These are phyloP conservation scores for Scaptomyza montana DNA, from an alignment of 1,140 invertebrate species.

Conservation along the genomic window DNA sequence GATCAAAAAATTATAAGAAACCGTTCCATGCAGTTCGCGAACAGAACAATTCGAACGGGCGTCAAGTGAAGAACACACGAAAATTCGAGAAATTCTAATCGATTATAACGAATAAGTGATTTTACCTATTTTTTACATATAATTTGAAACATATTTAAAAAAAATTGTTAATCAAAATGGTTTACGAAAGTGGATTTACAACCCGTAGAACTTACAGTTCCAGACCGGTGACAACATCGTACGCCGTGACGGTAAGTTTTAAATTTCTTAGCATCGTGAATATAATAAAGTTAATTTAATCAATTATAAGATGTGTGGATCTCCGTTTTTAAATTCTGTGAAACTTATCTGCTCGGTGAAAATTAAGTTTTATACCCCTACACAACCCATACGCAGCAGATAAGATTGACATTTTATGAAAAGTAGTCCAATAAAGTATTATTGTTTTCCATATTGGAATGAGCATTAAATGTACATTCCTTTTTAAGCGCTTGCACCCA, in stretches of 20 bases:
- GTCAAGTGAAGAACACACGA: slow-evolving; percentile 81
- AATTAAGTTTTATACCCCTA: neutral
- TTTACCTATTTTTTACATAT: slow-evolving; percentile 43
- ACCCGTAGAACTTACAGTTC: slow-evolving; percentile 91
- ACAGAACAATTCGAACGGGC: slow-evolving; percentile 83
- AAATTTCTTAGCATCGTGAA: slow-evolving; percentile 21
- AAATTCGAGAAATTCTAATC: slow-evolving; percentile 67
- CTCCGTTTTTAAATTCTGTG: slow-evolving; percentile 64
- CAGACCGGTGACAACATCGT: slow-evolving; percentile 89
- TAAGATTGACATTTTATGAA: slow-evolving; percentile 60
- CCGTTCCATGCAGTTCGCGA: slow-evolving; percentile 52
- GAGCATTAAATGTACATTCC: slow-evolving; percentile 28
- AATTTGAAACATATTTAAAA: slow-evolving; percentile 36
- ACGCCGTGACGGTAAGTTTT: slow-evolving; percentile 90
- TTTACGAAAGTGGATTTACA: slow-evolving; percentile 95
- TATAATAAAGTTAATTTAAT: neutral
- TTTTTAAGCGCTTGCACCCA: slow-evolving; percentile 60
- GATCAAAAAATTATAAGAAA: slow-evolving; percentile 74
- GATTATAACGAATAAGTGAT: slow-evolving; percentile 63
- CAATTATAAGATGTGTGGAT: slow-evolving; percentile 50
- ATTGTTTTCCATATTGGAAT: too few species aligned
- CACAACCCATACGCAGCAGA: slow-evolving; percentile 28
- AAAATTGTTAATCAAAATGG: slow-evolving; percentile 86
- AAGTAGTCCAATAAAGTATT: slow-evolving; percentile 22
- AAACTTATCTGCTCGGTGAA: slow-evolving; percentile 57